These are phyloP conservation scores for Channa argus DNA, from an alignment of 2,113 vertebrate species.

Conservation along the genomic window DNA sequence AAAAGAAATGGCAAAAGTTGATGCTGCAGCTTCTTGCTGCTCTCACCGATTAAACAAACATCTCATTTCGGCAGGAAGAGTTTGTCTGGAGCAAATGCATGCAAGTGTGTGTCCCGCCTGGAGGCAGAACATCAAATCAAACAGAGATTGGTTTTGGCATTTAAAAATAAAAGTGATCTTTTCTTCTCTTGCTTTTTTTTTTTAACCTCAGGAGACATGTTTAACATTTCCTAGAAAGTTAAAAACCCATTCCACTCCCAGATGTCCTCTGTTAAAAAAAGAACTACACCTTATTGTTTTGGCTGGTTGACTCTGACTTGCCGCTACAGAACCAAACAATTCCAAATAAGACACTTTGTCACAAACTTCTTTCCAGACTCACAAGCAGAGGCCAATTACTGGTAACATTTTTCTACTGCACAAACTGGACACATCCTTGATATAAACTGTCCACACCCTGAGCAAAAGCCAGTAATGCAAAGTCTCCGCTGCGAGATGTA, in stretches of 20 bases:
- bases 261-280: not conserved
- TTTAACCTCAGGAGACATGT: not conserved
- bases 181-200: not conserved
- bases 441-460: conserved; percentile 55
- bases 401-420: not conserved
- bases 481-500: conserved; percentile 39
- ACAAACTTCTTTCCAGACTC: too few species aligned
- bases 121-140: too few species aligned
- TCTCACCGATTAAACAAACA: too few species aligned
- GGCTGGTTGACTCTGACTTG: too few species aligned
- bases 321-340: too few species aligned
- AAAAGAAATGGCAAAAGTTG: not conserved
- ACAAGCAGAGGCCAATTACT: too few species aligned
- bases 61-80: too few species aligned
- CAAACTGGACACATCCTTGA: conserved; percentile 11
- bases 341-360: too few species aligned
- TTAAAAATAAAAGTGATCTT: not conserved
- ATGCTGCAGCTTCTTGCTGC: not conserved
- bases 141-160: not conserved
- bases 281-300: too few species aligned
- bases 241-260: not conserved
- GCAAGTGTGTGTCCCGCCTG: too few species aligned
- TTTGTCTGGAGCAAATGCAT: not conserved
- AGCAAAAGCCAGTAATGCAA: not conserved
- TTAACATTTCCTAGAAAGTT: not conserved